A percentile compares a stretch with the other conserved stretches of the same genome.
Conservation (phyloP, 2,113 vertebrate genomes). For the Rhinoderma darwinii region DNA sequence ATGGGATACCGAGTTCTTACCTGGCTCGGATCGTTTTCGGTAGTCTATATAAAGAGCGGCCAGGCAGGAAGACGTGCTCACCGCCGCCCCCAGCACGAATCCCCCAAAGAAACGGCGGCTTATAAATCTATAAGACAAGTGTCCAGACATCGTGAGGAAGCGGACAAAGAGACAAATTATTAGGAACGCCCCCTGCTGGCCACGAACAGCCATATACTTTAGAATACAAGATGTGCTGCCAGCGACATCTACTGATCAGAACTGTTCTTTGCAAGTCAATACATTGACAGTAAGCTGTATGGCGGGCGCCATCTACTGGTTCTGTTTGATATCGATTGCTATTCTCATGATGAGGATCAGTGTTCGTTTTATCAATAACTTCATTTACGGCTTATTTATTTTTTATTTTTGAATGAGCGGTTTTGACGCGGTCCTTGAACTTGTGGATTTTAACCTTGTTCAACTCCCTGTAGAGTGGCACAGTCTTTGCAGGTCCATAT, state of each 20-base stretch:
- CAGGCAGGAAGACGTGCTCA: constrained; percentile 62
- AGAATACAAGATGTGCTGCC: background rate
- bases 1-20: constrained; percentile 57
- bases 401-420: too few relatives aligned
- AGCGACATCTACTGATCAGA: background rate
- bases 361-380: too few relatives aligned
- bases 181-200: background rate
- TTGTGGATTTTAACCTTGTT: too few relatives aligned
- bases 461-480: too few relatives aligned
- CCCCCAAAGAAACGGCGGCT: constrained; percentile 63
- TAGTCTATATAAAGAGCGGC: constrained; percentile 59
- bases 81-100: constrained; percentile 63
- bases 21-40: background rate
- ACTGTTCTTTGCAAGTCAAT: background rate
- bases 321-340: background rate
- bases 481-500: too few relatives aligned
- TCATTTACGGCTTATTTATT: too few relatives aligned
- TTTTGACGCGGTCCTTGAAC: too few relatives aligned
- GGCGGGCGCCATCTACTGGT: background rate
- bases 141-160: constrained; percentile 58
- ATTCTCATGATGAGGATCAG: too few relatives aligned
- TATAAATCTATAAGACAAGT: background rate
- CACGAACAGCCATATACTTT: background rate
- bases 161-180: rapidly evolving
- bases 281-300: background rate